Percentiles rank a stretch among this genome's conserved stretches.
Conservation (phyloP, 2,113 vertebrate species). For the Colossoma macropomum region DNA sequence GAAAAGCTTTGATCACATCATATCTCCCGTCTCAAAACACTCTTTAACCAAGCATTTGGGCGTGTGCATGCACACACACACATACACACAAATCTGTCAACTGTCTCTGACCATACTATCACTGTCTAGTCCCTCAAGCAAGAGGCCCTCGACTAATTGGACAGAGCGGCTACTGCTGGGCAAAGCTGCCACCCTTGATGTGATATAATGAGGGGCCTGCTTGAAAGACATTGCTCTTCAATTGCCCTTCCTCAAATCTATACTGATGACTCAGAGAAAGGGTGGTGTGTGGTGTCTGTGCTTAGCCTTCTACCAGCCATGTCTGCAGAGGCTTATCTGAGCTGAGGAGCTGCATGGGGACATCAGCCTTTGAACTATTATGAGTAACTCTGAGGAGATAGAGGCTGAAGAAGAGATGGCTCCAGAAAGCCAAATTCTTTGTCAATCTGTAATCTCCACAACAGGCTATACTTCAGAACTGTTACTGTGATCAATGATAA, state of each 20-base stretch:
- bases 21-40: constrained; percentile 56
- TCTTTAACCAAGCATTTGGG: constrained; percentile 17
- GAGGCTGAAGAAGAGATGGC: background rate
- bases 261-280: no score
- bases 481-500: background rate
- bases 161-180: background rate
- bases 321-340: no score
- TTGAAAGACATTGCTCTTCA: background rate
- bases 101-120: constrained; percentile 20
- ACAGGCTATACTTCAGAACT: background rate
- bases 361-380: background rate
- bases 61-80: constrained; percentile 10
- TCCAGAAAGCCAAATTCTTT: background rate
- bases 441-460: no score
- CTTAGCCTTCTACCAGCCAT: no score
- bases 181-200: constrained; percentile 45
- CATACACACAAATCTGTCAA: constrained; percentile 12
- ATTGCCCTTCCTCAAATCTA: constrained; percentile 17
- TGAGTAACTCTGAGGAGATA: background rate
- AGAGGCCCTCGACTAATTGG: constrained; percentile 40
- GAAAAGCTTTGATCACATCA: constrained; percentile 76
- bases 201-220: constrained; percentile 49
- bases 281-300: no score
- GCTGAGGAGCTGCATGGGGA: no score
- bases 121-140: background rate